Percentiles rank a stretch among this genome's conserved stretches.
These are phyloP conservation scores for Heliconius eleuchia DNA, from an alignment of 1,140 invertebrate species.

Conservation along the genomic window DNA sequence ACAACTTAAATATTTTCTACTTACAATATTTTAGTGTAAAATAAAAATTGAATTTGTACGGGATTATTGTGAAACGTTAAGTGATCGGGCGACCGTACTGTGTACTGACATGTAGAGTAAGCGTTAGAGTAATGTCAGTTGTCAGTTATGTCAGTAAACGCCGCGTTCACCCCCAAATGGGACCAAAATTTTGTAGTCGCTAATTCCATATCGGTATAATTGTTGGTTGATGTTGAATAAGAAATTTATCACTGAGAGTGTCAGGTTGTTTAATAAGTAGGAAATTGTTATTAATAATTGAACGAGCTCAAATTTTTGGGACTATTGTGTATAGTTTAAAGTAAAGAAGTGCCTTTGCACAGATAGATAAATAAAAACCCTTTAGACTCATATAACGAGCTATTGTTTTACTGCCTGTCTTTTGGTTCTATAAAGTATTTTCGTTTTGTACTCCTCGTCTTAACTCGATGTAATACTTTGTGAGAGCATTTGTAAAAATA, in stretches of 20 bases:
- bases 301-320: slow-evolving; percentile 56
- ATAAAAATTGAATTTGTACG: slow-evolving; percentile 27
- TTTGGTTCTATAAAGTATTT: slow-evolving; percentile 56
- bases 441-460: slow-evolving; percentile 56
- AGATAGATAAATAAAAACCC: slow-evolving; percentile 32
- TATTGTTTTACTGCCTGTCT: slow-evolving; percentile 44
- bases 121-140: neutral
- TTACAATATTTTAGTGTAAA: slow-evolving; percentile 11
- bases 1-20: slow-evolving; percentile 10
- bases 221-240: slow-evolving; percentile 56
- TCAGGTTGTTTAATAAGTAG: slow-evolving; percentile 68
- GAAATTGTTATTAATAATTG: slow-evolving; percentile 54
- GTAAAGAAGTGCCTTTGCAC: slow-evolving; percentile 47
- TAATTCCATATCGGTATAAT: slow-evolving; percentile 57
- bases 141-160: neutral
- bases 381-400: slow-evolving; percentile 32
- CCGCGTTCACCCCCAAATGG: slow-evolving; percentile 47
- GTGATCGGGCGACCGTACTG: slow-evolving; percentile 5
- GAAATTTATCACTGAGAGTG: slow-evolving; percentile 69
- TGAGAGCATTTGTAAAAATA: slow-evolving; percentile 79
- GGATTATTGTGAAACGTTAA: slow-evolving; percentile 29
- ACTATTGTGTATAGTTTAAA: slow-evolving; percentile 49
- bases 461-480: slow-evolving; percentile 61
- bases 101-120: slow-evolving; percentile 18
- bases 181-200: slow-evolving; percentile 72